These are phyloP conservation scores for Entomyzon cyanotis DNA, from an alignment of 2,113 vertebrate genomes.

Conservation along the genomic window DNA sequence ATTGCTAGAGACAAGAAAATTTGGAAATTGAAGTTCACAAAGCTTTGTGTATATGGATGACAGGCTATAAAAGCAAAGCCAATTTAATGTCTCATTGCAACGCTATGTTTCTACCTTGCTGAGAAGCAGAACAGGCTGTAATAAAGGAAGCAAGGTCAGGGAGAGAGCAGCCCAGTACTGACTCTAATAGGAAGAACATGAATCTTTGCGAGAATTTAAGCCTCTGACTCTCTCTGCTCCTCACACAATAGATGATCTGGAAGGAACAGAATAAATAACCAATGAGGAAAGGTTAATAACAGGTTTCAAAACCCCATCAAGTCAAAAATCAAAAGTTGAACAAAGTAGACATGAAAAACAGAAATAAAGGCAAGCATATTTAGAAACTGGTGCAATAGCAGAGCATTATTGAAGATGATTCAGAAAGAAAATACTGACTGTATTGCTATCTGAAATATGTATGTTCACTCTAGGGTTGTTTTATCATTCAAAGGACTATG, in stretches of 20 bases:
- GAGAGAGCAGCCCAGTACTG: not conserved
- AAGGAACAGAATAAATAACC: constrained; percentile 19
- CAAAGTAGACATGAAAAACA: not conserved
- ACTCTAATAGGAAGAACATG: not conserved
- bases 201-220: not conserved
- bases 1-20: constrained; percentile 1
- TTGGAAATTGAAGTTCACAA: not conserved
- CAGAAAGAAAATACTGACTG: not conserved
- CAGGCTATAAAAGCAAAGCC: constrained; percentile 6
- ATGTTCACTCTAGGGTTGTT: not conserved
- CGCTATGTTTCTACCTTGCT: not conserved
- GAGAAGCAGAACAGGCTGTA: not conserved
- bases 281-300: not conserved
- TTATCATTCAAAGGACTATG: not conserved
- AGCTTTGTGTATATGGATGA: constrained; percentile 6
- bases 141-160: not conserved
- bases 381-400: not conserved
- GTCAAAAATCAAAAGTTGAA: not conserved
- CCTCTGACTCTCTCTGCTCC: not conserved
- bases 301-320: not conserved
- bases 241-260: not conserved
- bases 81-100: constrained; percentile 23
- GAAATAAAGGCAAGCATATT: not conserved
- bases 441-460: not conserved
- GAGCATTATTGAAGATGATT: not conserved